phyloP scores from a whole-genome alignment of 2,797 vertebrate species.

The Pelochelys cantorii region DNA sequence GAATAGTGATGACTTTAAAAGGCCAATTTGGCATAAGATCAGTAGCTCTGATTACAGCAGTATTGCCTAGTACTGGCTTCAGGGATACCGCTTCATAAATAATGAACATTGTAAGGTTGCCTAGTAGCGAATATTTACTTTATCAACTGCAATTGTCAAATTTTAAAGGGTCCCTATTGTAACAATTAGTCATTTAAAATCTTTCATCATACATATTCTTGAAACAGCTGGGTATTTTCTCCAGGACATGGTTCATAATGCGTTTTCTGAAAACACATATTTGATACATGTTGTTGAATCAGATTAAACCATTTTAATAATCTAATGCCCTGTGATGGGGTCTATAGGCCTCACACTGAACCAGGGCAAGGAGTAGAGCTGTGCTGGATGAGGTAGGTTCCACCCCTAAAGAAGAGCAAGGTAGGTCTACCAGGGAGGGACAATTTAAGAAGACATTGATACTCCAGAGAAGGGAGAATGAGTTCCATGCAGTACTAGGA shows the following conservation, averaged over 20 bases:
- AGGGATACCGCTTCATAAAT: not conserved
- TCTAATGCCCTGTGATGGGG: not conserved
- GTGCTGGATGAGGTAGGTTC: not conserved
- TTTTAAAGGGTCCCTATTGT: not conserved
- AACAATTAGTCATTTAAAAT: conserved; percentile 42
- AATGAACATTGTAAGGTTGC: not conserved
- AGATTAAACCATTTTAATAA: not conserved
- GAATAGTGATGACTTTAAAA: conserved; percentile 16
- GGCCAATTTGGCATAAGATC: conserved; percentile 18
- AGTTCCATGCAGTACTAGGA: not conserved
- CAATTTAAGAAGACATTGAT: not conserved
- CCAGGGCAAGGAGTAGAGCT: not conserved
- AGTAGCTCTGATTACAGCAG: not conserved
- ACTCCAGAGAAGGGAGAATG: not conserved
- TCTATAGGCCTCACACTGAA: not conserved
- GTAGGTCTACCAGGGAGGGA: not conserved
- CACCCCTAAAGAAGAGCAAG: not conserved
- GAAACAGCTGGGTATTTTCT: conserved; percentile 31
- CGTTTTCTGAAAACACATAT: not conserved
- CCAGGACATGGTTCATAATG: conserved; percentile 5
- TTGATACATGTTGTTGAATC: not conserved
- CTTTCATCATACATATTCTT: not conserved
- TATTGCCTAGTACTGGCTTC: not conserved
- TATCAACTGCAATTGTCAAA: conserved; percentile 11
- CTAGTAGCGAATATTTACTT: not conserved